phyloP scores from a whole-genome alignment of 1,140 invertebrate species.

The Palaemon carinicauda region DNA sequence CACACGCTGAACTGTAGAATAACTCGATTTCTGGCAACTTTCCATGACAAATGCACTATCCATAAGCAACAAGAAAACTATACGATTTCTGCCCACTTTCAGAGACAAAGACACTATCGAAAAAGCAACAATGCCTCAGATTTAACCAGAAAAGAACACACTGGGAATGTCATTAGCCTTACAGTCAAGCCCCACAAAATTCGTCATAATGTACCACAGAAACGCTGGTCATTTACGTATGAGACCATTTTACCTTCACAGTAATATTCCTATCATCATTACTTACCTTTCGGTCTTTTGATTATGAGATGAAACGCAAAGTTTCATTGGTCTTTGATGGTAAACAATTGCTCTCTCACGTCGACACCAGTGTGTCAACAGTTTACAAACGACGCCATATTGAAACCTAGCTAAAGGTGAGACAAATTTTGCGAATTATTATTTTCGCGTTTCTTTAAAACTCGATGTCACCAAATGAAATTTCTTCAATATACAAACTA shows the following conservation, averaged over 20 bases:
- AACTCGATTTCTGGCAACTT: not conserved
- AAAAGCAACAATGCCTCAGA: too few species aligned
- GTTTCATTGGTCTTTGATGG: not conserved
- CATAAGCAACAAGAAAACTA: too few species aligned
- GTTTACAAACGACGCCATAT: conserved; percentile 44
- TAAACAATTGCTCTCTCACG: not conserved
- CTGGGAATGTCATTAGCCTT: too few species aligned
- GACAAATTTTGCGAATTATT: not conserved
- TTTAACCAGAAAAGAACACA: too few species aligned
- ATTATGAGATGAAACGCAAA: not conserved
- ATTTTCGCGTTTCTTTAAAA: not conserved
- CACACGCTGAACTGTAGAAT: not conserved
- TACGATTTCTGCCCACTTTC: not conserved
- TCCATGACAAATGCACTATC: too few species aligned
- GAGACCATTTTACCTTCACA: too few species aligned
- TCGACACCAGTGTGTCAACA: conserved; percentile 29
- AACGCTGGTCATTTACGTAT: too few species aligned
- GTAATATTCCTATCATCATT: not conserved
- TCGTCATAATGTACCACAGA: too few species aligned
- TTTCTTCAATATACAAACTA: too few species aligned
- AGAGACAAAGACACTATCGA: too few species aligned
- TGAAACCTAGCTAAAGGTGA: not conserved
- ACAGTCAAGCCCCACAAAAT: too few species aligned
- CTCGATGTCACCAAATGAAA: too few species aligned
- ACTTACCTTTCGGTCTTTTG: conserved; percentile 6